Evolutionary conservation across 2,888 invertebrate genomes (phyloP).

Genomic region (Hesperia comma): DNA sequence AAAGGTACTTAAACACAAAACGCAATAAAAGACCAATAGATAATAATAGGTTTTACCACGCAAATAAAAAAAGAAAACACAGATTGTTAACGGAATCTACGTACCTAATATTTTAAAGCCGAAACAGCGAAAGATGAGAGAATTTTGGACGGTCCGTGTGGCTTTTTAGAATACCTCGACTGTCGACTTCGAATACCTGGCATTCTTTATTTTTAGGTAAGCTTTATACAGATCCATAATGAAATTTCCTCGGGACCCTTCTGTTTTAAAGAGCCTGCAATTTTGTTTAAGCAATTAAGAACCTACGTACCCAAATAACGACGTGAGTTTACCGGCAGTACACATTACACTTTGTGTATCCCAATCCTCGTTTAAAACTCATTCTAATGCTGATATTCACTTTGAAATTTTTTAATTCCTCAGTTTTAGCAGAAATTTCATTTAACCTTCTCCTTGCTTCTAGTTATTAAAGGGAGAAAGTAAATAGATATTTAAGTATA

Average conservation of each 20-base stretch:
- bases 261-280: slow-evolving; percentile 18
- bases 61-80: not conserved
- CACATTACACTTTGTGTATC: slow-evolving; percentile 10
- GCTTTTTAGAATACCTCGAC: slow-evolving; percentile 24
- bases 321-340: not conserved
- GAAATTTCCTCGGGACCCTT: slow-evolving; percentile 22
- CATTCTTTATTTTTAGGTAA: slow-evolving; percentile 28
- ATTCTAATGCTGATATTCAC: not conserved
- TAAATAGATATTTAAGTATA: too few relatives aligned
- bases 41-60: too few relatives aligned
- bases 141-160: slow-evolving; percentile 9
- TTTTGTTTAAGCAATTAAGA: slow-evolving; percentile 21
- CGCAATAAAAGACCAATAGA: too few relatives aligned
- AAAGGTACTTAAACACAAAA: too few relatives aligned
- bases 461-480: too few relatives aligned
- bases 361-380: not conserved
- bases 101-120: not conserved
- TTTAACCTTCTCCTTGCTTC: too few relatives aligned
- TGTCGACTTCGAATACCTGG: slow-evolving; percentile 18
- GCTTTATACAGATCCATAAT: slow-evolving; percentile 25
- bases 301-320: slow-evolving; percentile 9
- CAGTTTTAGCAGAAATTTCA: too few relatives aligned
- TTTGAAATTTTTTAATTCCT: not conserved
- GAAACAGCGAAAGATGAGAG: not conserved
- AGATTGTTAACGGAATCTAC: not conserved